Evolutionary conservation across 2,113 vertebrate genomes (phyloP).

Genomic region (Sinosuthora webbiana): DNA sequence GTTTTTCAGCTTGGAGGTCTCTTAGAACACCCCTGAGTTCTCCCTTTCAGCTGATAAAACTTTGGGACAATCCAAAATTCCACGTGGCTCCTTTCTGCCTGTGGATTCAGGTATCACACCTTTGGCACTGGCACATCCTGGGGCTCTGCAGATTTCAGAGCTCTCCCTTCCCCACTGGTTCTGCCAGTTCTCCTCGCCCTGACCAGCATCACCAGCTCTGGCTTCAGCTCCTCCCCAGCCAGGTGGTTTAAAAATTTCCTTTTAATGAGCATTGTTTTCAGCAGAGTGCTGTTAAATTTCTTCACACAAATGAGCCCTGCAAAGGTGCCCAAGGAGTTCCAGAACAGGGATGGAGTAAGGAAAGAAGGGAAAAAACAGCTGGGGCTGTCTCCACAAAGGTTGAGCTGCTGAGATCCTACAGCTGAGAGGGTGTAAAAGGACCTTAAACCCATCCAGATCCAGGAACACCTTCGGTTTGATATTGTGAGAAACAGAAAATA

Average conservation of each 20-base stretch:
- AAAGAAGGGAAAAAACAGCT: neutral
- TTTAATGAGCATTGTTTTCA: neutral
- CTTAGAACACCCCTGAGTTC: neutral
- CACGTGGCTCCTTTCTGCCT: neutral
- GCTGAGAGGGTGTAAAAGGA: too few relatives aligned
- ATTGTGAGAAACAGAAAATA: neutral
- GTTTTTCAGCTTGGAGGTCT: neutral
- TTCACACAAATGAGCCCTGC: neutral
- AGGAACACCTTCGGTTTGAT: neutral
- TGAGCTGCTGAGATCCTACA: too few relatives aligned
- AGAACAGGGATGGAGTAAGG: neutral
- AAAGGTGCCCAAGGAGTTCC: neutral
- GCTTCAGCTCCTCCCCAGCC: neutral
- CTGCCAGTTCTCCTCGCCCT: neutral
- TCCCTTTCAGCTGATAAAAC: neutral
- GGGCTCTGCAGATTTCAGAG: neutral
- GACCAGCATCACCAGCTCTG: neutral
- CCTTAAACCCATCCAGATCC: too few relatives aligned
- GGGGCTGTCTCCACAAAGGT: neutral
- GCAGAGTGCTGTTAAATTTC: neutral
- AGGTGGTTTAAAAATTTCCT: neutral
- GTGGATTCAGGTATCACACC: neutral
- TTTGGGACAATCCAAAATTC: neutral
- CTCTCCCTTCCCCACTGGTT: neutral
- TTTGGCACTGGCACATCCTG: neutral